These are phyloP conservation scores for Augochlorella aurata DNA, from an alignment of 2,888 invertebrate species.

Conservation along the genomic window DNA sequence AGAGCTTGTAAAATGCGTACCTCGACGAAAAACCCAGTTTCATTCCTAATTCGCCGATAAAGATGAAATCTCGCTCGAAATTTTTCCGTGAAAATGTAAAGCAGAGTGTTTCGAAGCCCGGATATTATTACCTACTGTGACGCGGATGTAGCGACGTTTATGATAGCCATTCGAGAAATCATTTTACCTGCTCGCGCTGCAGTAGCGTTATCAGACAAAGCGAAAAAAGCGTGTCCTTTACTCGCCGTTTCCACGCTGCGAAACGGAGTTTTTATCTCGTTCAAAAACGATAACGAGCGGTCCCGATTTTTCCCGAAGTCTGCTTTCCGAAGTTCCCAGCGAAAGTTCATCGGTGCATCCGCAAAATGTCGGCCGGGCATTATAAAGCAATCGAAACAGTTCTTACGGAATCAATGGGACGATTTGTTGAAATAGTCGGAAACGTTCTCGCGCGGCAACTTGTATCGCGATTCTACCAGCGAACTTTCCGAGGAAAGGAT, in stretches of 20 bases:
- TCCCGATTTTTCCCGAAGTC: constrained; percentile 3
- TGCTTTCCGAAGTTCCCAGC: not conserved
- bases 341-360: constrained; percentile 18
- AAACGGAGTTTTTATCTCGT: constrained; percentile 6
- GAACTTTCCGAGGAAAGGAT: constrained; percentile 41
- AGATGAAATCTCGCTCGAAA: too few relatives aligned
- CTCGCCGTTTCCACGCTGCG: not conserved
- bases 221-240: not conserved
- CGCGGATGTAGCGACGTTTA: not conserved
- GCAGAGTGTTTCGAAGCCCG: not conserved
- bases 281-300: constrained; percentile 16
- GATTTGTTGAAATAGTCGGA: constrained; percentile 40
- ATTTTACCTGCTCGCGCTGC: not conserved
- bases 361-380: not conserved
- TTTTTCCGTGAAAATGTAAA: not conserved
- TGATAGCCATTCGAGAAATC: not conserved
- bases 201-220: constrained; percentile 12
- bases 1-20: too few relatives aligned
- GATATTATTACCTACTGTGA: not conserved
- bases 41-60: too few relatives aligned
- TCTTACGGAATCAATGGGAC: constrained; percentile 3
- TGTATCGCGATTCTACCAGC: constrained; percentile 13
- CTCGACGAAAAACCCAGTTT: too few relatives aligned
- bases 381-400: constrained; percentile 33
- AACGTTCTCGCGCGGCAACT: constrained; percentile 15